Conservation (phyloP, 1,140 invertebrate genomes). For the Pachypeltis micranthus region DNA sequence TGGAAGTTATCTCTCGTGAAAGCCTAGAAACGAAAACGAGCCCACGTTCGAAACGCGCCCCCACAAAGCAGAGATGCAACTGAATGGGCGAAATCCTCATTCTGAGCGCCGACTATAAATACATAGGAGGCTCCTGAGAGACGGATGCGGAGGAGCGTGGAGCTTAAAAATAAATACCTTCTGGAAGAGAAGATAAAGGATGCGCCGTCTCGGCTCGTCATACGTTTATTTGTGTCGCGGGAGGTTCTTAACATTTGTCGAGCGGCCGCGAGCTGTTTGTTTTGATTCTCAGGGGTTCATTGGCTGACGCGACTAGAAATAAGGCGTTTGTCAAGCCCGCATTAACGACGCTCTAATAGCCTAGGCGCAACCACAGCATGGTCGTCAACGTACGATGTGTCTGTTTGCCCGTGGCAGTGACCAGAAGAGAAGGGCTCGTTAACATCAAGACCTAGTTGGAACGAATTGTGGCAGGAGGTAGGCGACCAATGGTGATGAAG, state of each 20-base stretch:
- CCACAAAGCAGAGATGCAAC: not conserved
- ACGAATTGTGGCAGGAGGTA: too few species aligned
- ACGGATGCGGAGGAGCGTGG: conserved; percentile 8
- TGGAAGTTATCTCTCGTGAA: too few species aligned
- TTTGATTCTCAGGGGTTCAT: not conserved
- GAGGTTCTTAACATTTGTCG: not conserved
- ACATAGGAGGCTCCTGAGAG: not conserved
- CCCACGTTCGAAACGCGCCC: not conserved
- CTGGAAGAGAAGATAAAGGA: not conserved
- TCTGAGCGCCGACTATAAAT: not conserved
- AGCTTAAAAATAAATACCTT: conserved; percentile 5
- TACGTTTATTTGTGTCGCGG: conserved; percentile 1
- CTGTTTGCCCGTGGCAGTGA: too few species aligned
- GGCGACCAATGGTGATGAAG: too few species aligned
- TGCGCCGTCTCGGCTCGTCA: not conserved
- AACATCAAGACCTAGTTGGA: too few species aligned
- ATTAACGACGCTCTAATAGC: too few species aligned
- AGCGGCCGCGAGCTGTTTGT: not conserved
- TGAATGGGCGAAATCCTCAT: conserved; percentile 2
- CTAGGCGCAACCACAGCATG: too few species aligned
- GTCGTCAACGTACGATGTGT: too few species aligned
- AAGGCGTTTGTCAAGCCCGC: too few species aligned
- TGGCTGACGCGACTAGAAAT: too few species aligned
- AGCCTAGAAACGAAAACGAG: too few species aligned
- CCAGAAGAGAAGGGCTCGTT: too few species aligned